Evolutionary conservation across 2,888 invertebrate species (phyloP), one percentile per base, ranked within the genome.

Genomic region (Unio delphinus): DNA sequence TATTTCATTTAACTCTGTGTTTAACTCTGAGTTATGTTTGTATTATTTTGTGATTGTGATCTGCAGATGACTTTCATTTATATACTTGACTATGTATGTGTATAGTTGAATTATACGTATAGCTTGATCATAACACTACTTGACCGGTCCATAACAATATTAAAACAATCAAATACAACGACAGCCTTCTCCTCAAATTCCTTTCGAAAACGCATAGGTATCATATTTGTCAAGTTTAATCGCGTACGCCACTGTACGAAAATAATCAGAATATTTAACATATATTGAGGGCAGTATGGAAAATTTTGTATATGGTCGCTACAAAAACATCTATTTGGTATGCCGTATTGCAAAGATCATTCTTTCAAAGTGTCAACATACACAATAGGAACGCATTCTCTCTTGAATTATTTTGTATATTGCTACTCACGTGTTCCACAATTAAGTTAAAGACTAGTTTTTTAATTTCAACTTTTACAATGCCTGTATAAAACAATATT

Each of bases 21-120:
- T 45, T 8, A 11, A 8, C 11, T 45, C 11, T 45, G 11, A 1
- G 8, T 45, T 45, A 0, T 45, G 45, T 34, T 7, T 5, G 34
- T 34, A 5, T 34, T 34, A 7, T 34, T 34, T 34, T 4, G 34
- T 34, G 5, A 5, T 5, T 7, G 5, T 34, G 6, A 34, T 34
- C 7, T 34, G 34, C 5, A 34, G 7, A 45, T 30, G 30, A 30
- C 30, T 5, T 30, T 30, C 6, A 30, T 11, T 45, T 7, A 83
- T 67, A 66, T 75, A 80, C 63, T 82, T 83, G 8, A 68, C 30
- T 80, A 45, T 17, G 69, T 68, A 45, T 73, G 62, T 59, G 70
- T 74, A 57, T 74, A 75, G 55, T 68, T 65, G 7, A 70, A 73
- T 20, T 64, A 75, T 23, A 70, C 73, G 23, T 63, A 58, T 56